Conservation (phyloP, 1,140 invertebrate genomes). For the Bombus cullumanus region DNA sequence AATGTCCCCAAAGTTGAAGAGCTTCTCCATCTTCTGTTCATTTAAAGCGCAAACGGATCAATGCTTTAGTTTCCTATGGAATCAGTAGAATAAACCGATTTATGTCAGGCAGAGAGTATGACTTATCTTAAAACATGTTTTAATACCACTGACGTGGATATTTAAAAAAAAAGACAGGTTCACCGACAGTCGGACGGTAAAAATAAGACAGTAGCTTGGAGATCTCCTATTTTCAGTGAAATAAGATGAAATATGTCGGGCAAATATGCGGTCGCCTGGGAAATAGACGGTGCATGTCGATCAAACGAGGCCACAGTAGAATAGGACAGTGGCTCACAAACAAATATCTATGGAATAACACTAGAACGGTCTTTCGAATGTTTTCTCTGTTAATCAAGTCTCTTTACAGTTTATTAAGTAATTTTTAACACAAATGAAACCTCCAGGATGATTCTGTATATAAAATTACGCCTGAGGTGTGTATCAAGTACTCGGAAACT, state of each 20-base stretch:
- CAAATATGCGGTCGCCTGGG: not conserved
- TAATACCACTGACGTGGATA: not conserved
- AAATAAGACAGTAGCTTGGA: not conserved
- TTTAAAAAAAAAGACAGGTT: not conserved
- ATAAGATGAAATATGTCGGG: not conserved
- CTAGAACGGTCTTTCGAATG: too few species aligned
- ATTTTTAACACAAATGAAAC: not conserved
- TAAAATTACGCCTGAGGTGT: not conserved
- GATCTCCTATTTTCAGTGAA: not conserved
- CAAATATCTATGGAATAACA: not conserved
- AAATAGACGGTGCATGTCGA: not conserved
- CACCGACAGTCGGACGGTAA: not conserved
- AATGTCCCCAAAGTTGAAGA: not conserved
- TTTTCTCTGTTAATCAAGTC: not conserved
- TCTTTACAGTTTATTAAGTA: too few species aligned
- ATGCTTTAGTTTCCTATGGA: too few species aligned
- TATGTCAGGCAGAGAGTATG: not conserved
- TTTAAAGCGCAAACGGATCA: too few species aligned
- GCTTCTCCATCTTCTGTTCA: not conserved
- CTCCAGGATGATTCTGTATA: not conserved
- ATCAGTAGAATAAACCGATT: not conserved
- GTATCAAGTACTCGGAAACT: not conserved
- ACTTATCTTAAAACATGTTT: not conserved
- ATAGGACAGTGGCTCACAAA: not conserved
- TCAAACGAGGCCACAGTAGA: conserved; percentile 6